Evolutionary conservation across 2,888 invertebrate genomes (phyloP).

Genomic region (Strigamia transsilvanica): DNA sequence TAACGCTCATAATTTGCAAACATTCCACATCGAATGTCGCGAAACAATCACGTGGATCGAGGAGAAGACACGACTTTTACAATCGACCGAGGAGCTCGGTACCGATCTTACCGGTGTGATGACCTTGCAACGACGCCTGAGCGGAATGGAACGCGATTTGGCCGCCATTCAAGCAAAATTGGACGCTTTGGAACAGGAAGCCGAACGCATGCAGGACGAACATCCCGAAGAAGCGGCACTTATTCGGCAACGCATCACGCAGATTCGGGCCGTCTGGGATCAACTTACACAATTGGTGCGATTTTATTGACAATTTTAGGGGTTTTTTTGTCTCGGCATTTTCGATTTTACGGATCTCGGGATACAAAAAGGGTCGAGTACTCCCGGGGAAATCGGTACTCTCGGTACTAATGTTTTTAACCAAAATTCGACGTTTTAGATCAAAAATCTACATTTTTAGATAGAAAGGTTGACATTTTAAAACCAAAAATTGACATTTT

Average conservation of each 20-base stretch:
- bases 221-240: constrained; percentile 94
- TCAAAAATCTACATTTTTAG: no score
- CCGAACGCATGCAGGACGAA: constrained; percentile 86
- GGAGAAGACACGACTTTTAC: constrained; percentile 97
- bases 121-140: constrained; percentile 94
- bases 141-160: constrained; percentile 98
- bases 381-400: no score
- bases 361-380: no score
- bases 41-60: constrained; percentile 99
- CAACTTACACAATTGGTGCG: constrained; percentile 89
- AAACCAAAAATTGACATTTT: no score
- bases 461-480: no score
- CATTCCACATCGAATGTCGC: constrained; percentile 99
- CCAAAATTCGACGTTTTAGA: no score
- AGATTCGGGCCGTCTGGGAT: constrained; percentile 95
- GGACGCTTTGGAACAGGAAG: constrained; percentile 91
- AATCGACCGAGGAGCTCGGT: constrained; percentile 96
- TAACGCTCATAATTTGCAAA: constrained; percentile 96
- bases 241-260: constrained; percentile 87
- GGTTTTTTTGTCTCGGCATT: no score
- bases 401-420: no score
- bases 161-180: constrained; percentile 98
- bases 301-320: constrained; percentile 8
- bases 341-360: no score
- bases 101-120: constrained; percentile 97